Evolutionary conservation across 2,113 vertebrate species (phyloP).

Genomic region (Istiophorus platypterus): DNA sequence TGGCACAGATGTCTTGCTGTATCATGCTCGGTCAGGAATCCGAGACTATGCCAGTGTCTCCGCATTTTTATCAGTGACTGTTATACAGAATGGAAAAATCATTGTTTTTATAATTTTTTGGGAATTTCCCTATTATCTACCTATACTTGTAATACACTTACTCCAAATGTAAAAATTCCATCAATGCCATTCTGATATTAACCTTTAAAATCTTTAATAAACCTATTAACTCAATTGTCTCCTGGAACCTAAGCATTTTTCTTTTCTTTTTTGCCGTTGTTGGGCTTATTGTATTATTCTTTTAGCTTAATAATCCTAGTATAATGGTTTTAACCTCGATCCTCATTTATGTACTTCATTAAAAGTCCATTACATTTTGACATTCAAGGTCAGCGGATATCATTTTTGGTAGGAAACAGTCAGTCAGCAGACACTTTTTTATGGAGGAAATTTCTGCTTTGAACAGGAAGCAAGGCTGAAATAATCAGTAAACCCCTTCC

Average conservation of each 20-base stretch:
- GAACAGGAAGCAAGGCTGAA: conserved; percentile 22
- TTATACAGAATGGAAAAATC: not conserved
- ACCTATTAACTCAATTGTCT: not conserved
- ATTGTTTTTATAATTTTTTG: not conserved
- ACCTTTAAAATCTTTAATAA: not conserved
- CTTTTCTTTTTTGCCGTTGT: not conserved
- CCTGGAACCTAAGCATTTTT: too few relatives aligned
- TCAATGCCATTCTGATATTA: not conserved
- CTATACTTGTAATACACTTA: not conserved
- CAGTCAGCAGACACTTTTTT: too few relatives aligned
- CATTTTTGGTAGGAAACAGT: not conserved
- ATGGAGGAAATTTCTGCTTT: conserved; percentile 30
- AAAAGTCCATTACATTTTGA: conserved; percentile 7
- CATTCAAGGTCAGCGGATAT: not conserved
- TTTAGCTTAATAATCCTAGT: not conserved
- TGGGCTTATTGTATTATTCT: not conserved
- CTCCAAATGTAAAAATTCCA: too few relatives aligned
- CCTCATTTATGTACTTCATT: not conserved
- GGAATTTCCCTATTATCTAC: not conserved
- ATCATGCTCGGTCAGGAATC: conserved; percentile 4
- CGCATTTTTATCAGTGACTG: not conserved
- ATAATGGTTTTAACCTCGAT: not conserved
- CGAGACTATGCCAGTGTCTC: not conserved
- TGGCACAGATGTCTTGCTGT: conserved; percentile 37
- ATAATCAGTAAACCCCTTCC: conserved; percentile 29